Conservation (phyloP, 2,888 invertebrate species). For the Omphaloscelis lunosa region DNA sequence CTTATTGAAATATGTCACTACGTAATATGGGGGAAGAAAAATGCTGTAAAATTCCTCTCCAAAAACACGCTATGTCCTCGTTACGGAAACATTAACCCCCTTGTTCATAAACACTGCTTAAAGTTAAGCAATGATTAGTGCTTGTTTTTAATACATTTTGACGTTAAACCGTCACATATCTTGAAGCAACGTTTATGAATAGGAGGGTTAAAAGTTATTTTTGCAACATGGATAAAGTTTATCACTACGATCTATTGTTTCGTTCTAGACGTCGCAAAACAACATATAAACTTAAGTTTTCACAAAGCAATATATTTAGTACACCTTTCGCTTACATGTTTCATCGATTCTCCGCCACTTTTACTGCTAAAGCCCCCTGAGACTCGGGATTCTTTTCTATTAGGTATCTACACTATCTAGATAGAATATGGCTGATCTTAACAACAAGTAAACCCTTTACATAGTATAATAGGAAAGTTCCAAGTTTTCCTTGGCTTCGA, state of each 20-base stretch:
- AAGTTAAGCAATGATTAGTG: too few species aligned
- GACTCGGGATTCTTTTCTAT: constrained; percentile 6
- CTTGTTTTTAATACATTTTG: too few species aligned
- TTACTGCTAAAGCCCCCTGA: constrained; percentile 14
- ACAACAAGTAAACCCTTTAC: constrained; percentile 17
- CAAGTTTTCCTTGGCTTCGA: constrained; percentile 11
- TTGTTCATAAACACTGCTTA: too few species aligned
- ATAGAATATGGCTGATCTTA: not conserved
- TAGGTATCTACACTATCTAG: constrained; percentile 4
- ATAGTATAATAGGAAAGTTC: constrained; percentile 54
- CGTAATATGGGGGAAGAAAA: not conserved
- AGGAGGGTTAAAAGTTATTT: constrained; percentile 32
- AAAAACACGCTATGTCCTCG: constrained; percentile 20
- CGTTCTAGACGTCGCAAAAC: constrained; percentile 14
- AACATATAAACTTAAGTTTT: constrained; percentile 13
- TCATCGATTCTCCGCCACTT: constrained; percentile 26
- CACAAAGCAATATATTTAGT: constrained; percentile 16
- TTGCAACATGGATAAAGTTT: constrained; percentile 11
- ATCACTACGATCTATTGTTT: constrained; percentile 24
- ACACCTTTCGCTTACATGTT: constrained; percentile 10
- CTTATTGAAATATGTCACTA: not conserved
- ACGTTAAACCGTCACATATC: too few species aligned
- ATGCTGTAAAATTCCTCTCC: not conserved
- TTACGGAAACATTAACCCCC: constrained; percentile 22
- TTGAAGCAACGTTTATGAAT: too few species aligned